Evolutionary conservation across 2,797 vertebrate genomes (phyloP).

Genomic region (Anabas testudineus): DNA sequence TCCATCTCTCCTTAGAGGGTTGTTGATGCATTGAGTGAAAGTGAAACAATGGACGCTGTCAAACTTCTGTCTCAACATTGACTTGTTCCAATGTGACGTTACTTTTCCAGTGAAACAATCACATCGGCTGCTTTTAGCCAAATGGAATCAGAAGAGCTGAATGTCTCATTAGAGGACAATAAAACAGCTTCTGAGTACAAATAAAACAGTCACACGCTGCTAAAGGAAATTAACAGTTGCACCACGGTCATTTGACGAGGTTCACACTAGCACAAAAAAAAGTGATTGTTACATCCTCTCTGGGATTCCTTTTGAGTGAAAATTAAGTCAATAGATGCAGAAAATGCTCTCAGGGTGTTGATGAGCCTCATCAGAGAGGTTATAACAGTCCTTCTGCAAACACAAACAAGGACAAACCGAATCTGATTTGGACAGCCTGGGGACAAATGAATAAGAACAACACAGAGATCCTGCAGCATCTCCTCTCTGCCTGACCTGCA

Average conservation of each 20-base stretch:
- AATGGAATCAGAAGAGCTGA: slow-evolving; percentile 35
- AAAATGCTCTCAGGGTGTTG: not conserved
- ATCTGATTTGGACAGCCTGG: slow-evolving; percentile 37
- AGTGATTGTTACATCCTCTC: slow-evolving; percentile 17
- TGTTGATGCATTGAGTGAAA: not conserved
- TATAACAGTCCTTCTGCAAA: not conserved
- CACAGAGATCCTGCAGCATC: slow-evolving; percentile 16
- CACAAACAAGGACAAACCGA: slow-evolving; percentile 28
- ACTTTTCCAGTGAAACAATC: not conserved
- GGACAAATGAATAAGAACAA: slow-evolving; percentile 37
- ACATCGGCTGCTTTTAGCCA: slow-evolving; percentile 3
- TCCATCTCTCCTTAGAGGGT: no score
- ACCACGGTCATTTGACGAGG: slow-evolving; percentile 37
- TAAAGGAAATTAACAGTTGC: slow-evolving; percentile 37
- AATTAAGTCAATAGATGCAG: slow-evolving; percentile 15
- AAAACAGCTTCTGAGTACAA: slow-evolving; percentile 54
- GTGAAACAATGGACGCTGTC: not conserved
- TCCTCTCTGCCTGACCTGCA: slow-evolving; percentile 50
- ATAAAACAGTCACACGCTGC: slow-evolving; percentile 42
- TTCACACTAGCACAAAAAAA: slow-evolving; percentile 29
- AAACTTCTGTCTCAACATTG: not conserved
- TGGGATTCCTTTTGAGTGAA: slow-evolving; percentile 15
- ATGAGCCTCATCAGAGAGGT: slow-evolving; percentile 6
- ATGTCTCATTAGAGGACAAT: slow-evolving; percentile 48
- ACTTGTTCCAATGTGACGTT: not conserved